Conservation (phyloP, 1,140 invertebrate species). For the Zaprionus davidi region DNA sequence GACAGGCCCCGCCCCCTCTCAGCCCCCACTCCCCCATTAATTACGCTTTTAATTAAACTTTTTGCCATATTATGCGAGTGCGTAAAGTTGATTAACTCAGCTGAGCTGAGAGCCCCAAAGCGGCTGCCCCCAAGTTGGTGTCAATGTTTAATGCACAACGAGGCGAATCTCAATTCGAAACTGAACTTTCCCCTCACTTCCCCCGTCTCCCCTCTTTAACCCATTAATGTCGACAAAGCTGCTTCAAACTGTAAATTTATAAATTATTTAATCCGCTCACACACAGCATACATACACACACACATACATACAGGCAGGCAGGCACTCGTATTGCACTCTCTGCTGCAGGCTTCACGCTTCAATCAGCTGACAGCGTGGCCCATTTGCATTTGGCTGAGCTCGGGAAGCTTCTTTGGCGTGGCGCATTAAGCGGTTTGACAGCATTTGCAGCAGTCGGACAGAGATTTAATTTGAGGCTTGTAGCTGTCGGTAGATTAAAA, state of each 20-base stretch:
- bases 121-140: constrained; percentile 36
- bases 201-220: too few species aligned
- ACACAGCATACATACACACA: neutral
- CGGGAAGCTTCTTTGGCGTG: neutral
- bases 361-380: constrained; percentile 10
- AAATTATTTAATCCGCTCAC: constrained; percentile 36
- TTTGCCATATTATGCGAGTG: constrained; percentile 70
- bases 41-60: constrained; percentile 82
- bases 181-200: neutral
- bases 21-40: constrained; percentile 50
- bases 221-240: neutral
- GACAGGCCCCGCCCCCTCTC: constrained; percentile 3
- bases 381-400: constrained; percentile 53
- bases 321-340: neutral
- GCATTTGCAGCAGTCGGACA: constrained; percentile 6
- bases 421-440: constrained; percentile 27
- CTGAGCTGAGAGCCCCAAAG: constrained; percentile 15
- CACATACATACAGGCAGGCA: neutral
- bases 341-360: neutral
- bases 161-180: constrained; percentile 29
- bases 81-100: constrained; percentile 78
- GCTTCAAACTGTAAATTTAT: constrained; percentile 17
- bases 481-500: neutral
- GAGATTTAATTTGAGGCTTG: constrained; percentile 6
- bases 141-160: constrained; percentile 70